Evolutionary conservation across 2,113 vertebrate species (phyloP).

Genomic region (Datnioides undecimradiatus): DNA sequence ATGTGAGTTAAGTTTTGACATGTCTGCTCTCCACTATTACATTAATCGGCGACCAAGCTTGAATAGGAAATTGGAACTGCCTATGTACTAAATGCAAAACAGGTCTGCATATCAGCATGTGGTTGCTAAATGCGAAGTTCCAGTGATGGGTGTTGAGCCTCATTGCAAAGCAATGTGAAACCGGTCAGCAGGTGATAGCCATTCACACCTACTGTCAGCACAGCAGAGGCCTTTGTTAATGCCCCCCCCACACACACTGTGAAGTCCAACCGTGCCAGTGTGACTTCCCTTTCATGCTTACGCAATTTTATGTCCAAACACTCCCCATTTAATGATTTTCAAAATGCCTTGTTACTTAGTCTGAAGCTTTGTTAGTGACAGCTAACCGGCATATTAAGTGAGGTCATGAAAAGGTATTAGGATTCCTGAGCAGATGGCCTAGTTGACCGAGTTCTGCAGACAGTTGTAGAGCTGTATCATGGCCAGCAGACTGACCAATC

Average conservation of each 20-base stretch:
- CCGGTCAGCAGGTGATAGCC: conserved; percentile 5
- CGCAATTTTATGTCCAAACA: neutral
- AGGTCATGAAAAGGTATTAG: conserved; percentile 61
- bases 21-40: neutral
- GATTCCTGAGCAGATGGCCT: conserved; percentile 71
- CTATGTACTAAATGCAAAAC: neutral
- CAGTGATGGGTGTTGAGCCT: neutral
- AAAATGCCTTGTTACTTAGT: neutral
- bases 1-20: neutral
- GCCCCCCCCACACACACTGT: neutral
- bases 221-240: neutral
- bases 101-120: conserved; percentile 12
- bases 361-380: neutral
- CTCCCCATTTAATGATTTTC: neutral
- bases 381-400: neutral
- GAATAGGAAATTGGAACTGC: neutral
- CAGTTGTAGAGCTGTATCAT: neutral
- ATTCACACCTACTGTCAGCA: conserved; percentile 27
- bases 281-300: neutral
- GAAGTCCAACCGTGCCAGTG: neutral
- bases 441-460: conserved; percentile 45
- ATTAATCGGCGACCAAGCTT: no score
- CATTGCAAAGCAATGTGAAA: neutral
- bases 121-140: conserved; percentile 21
- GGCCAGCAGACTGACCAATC: conserved; percentile 15